Evolutionary conservation across 2,797 vertebrate species (phyloP).

Genomic region (Scarus forsteni): DNA sequence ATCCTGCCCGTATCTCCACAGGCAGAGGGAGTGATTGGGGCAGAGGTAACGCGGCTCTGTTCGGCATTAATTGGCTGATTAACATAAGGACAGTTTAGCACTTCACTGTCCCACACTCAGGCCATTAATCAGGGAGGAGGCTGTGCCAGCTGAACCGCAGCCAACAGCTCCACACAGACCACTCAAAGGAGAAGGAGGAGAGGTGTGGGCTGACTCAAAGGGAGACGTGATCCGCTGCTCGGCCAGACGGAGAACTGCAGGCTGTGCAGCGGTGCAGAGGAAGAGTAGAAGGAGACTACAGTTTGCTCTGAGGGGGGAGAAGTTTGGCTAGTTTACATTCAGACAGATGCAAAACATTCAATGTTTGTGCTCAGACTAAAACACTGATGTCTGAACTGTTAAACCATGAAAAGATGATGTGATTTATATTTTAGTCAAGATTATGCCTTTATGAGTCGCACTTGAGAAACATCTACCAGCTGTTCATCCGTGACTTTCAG

Average conservation of each 20-base stretch:
- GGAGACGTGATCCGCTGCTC: conserved; percentile 56
- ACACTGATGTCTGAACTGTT: conserved; percentile 32
- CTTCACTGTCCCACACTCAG: conserved; percentile 77
- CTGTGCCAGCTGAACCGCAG: conserved; percentile 78
- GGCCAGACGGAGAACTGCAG: conserved; percentile 55
- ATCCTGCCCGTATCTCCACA: conserved; percentile 52
- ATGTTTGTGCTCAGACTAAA: neutral
- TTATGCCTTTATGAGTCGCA: neutral
- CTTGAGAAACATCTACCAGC: conserved; percentile 52
- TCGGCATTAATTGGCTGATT: conserved; percentile 85
- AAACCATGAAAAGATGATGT: conserved; percentile 36
- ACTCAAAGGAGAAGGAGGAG: conserved; percentile 53
- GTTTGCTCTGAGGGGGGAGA: conserved; percentile 7
- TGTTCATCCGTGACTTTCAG: conserved; percentile 47
- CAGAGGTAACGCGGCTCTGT: conserved; percentile 71
- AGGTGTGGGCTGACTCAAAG: conserved; percentile 53
- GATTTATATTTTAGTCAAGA: too few species aligned
- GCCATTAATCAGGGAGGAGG: conserved; percentile 76
- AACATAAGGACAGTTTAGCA: conserved; percentile 84
- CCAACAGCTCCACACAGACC: conserved; percentile 65
- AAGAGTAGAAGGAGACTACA: conserved; percentile 12
- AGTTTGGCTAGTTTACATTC: neutral
- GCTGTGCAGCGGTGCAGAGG: conserved; percentile 11
- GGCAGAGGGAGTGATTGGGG: conserved; percentile 73
- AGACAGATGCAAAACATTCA: neutral